phyloP scores from a whole-genome alignment of 2,888 invertebrate species.

The Xestia c-nigrum region DNA sequence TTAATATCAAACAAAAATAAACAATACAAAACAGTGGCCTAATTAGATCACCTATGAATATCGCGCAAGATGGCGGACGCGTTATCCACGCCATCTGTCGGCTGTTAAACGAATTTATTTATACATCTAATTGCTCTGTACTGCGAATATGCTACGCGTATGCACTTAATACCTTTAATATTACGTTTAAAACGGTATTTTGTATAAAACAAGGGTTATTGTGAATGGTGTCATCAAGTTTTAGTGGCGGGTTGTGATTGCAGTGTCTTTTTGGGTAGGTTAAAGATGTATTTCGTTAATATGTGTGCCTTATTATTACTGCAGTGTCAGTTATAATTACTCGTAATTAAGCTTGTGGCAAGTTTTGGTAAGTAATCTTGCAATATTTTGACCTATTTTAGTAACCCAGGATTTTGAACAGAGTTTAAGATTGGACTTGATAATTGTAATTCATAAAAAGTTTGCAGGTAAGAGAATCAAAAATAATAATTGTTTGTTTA shows the following conservation, averaged over 20 bases:
- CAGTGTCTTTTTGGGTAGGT: constrained; percentile 68
- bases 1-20: constrained; percentile 79
- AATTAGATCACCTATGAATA: constrained; percentile 87
- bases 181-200: constrained; percentile 82
- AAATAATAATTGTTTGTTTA: neutral
- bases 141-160: constrained; percentile 82
- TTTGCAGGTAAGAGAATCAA: neutral
- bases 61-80: constrained; percentile 83
- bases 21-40: constrained; percentile 74
- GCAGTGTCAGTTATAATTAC: neutral
- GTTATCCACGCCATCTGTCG: constrained; percentile 86
- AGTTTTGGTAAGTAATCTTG: neutral
- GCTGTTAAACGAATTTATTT: constrained; percentile 88
- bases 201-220: constrained; percentile 83
- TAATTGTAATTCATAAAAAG: neutral
- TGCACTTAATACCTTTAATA: constrained; percentile 88
- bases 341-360: neutral
- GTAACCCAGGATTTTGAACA: neutral
- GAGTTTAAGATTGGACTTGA: neutral
- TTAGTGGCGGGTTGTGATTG: constrained; percentile 74
- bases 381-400: neutral
- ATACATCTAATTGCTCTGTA: constrained; percentile 88
- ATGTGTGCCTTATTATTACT: neutral
- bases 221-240: constrained; percentile 81
- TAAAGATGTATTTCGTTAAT: constrained; percentile 4